Percentiles rank a stretch among this genome's conserved stretches.
phyloP scores from a whole-genome alignment of 92 coral and sea anemone genomes.

The Epizoanthus rinbou region DNA sequence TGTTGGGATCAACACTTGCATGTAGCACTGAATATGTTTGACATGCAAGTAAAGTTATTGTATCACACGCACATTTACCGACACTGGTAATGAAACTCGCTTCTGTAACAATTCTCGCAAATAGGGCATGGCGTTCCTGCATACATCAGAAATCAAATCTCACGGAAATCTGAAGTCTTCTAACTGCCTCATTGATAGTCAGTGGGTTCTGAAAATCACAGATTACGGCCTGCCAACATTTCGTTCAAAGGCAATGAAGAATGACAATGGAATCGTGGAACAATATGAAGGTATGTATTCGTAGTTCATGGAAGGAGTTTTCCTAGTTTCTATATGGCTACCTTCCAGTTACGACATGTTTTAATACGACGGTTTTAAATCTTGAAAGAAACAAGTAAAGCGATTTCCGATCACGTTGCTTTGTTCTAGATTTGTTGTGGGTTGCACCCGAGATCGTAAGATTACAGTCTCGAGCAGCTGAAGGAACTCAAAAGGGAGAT shows the following conservation, averaged over 20 bases:
- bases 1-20: too few species aligned
- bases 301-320: neutral
- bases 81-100: too few species aligned
- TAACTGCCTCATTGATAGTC: slow-evolving; percentile 76
- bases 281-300: neutral
- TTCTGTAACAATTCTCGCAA: neutral
- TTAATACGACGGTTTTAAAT: too few species aligned
- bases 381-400: too few species aligned
- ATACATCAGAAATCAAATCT: slow-evolving; percentile 67
- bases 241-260: slow-evolving; percentile 59
- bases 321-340: too few species aligned
- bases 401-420: neutral
- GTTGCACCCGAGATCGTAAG: slow-evolving; percentile 93
- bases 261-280: slow-evolving; percentile 3
- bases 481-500: slow-evolving; percentile 95
- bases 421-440: slow-evolving; percentile 79
- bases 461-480: slow-evolving; percentile 65
- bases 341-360: too few species aligned
- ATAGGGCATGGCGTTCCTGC: slow-evolving; percentile 82
- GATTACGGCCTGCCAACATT: slow-evolving; percentile 79
- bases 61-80: too few species aligned
- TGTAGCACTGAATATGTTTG: too few species aligned
- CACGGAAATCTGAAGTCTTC: slow-evolving; percentile 84
- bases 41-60: too few species aligned
- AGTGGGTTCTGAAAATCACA: slow-evolving; percentile 80